Evolutionary conservation across 2,113 vertebrate species (phyloP).

Genomic region (Hyaena hyaena): DNA sequence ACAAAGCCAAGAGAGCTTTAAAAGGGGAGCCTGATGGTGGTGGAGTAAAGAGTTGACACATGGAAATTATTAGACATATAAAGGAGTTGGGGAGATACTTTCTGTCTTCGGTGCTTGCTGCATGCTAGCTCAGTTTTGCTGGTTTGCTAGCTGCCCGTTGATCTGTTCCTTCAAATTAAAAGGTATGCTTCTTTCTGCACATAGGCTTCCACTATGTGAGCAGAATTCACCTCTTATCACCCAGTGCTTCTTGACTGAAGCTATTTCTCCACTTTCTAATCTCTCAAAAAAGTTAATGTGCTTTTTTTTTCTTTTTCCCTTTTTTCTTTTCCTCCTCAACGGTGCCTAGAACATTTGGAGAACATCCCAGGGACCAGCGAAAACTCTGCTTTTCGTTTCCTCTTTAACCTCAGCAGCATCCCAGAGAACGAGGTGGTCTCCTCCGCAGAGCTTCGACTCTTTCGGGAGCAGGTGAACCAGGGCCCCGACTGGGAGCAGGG

Average conservation of each 20-base stretch:
- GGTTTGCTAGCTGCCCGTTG: not conserved
- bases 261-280: slow-evolving; percentile 30
- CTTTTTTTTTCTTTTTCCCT: not conserved
- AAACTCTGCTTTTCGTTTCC: slow-evolving; percentile 89
- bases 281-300: slow-evolving; percentile 61
- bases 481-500: slow-evolving; percentile 83
- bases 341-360: slow-evolving; percentile 94
- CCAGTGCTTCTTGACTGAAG: not conserved
- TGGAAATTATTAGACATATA: slow-evolving; percentile 79
- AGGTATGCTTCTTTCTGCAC: not conserved
- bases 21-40: slow-evolving; percentile 64
- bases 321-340: slow-evolving; percentile 43
- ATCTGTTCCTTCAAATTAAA: not conserved
- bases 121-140: slow-evolving; percentile 10
- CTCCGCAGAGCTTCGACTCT: slow-evolving; percentile 96
- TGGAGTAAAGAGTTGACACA: slow-evolving; percentile 69
- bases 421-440: slow-evolving; percentile 96
- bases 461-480: slow-evolving; percentile 92
- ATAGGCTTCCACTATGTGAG: not conserved
- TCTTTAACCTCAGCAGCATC: slow-evolving; percentile 99
- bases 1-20: slow-evolving; percentile 69
- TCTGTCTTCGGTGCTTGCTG: slow-evolving; percentile 70
- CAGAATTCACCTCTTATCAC: not conserved
- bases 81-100: slow-evolving; percentile 67
- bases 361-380: slow-evolving; percentile 86